Base-by-base conservation (phyloP, 2,113 vertebrate genomes). In the Micronycteris hirsuta region DNA sequence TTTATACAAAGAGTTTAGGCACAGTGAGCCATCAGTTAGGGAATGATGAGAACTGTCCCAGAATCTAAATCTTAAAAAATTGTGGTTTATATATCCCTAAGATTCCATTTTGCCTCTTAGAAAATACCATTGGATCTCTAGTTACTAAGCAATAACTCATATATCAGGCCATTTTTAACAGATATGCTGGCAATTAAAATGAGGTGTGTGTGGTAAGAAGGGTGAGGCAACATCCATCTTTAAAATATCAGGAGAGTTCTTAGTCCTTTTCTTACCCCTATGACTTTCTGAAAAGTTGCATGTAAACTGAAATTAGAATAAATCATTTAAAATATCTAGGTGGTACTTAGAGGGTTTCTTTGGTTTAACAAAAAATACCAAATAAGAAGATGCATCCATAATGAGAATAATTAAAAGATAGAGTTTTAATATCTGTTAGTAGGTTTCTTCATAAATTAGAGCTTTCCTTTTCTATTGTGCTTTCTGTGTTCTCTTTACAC, bases 221-320 rank as follows among this genome's bases (percentile, higher is more conserved):
- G n/a, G 20, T 43, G 45, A 93, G 58, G 63, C 52, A 38, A 58
- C 41, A 74, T 78, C 19, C 65, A 83, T 96, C 86, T 90, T 93
- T 77, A 96, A 93, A 93, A 36, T 96, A 90, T 58, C 68, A 93
- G 80, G 71, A 92, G 43, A n/a, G n/a, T 61, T 86, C 80, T 90
- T 93, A 86, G 81, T 92, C 61, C 90, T 90, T 96, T 93, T n/a
- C 58, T 82, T 96, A 26, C 74, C 43, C 92, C 6, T 87, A 5
- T 80, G 38, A 33, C 36, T 96, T 76, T 92, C 78, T 94, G 36
- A 77, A 96, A 92, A 92, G 22, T 78, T 92, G 26, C 31, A n/a
- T 85, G 12, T 89, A 68, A 77, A 76, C 20, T 70, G 84, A 92
- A 93, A 82, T 81, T 76, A 91, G 78, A 81, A 77, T 70, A 41